Conservation (phyloP, 2,113 vertebrate genomes). For the Myrmophylax atrothorax region DNA sequence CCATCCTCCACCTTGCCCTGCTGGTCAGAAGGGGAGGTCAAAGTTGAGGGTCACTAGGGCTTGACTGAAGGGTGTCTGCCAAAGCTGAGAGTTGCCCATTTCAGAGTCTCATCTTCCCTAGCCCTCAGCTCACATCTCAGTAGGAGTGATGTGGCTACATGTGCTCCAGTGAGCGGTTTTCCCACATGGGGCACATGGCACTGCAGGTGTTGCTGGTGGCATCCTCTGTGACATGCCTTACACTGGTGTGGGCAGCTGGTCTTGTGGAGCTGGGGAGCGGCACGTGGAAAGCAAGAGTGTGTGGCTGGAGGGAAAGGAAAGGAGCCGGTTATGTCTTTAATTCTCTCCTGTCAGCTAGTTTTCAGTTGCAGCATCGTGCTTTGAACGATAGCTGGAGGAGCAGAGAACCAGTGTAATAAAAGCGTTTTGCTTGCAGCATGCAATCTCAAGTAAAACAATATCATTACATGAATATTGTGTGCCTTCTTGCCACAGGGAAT, state of each 20-base stretch:
- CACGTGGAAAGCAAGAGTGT: not conserved
- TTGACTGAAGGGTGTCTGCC: not conserved
- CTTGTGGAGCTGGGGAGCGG: rapidly evolving
- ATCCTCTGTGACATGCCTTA: not conserved
- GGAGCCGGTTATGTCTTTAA: not conserved
- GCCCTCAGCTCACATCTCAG: not conserved
- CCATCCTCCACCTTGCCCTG: not conserved
- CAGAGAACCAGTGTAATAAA: not conserved
- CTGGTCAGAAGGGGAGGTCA: not conserved
- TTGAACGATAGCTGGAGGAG: not conserved
- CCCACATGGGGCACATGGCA: not conserved
- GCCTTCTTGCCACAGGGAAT: not conserved
- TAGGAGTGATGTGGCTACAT: not conserved
- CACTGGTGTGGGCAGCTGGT: rapidly evolving
- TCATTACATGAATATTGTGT: not conserved
- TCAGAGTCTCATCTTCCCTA: not conserved
- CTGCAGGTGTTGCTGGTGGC: not conserved
- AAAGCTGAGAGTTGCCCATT: not conserved
- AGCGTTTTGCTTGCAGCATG: not conserved
- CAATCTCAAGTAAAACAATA: not conserved
- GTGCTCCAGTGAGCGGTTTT: not conserved
- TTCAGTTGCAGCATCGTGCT: not conserved
- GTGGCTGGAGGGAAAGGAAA: not conserved
- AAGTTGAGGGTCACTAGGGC: not conserved
- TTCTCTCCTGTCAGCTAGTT: constrained; percentile 1